These are phyloP conservation scores for Centruroides sculpturatus DNA, from an alignment of 1,140 invertebrate species.

Conservation along the genomic window DNA sequence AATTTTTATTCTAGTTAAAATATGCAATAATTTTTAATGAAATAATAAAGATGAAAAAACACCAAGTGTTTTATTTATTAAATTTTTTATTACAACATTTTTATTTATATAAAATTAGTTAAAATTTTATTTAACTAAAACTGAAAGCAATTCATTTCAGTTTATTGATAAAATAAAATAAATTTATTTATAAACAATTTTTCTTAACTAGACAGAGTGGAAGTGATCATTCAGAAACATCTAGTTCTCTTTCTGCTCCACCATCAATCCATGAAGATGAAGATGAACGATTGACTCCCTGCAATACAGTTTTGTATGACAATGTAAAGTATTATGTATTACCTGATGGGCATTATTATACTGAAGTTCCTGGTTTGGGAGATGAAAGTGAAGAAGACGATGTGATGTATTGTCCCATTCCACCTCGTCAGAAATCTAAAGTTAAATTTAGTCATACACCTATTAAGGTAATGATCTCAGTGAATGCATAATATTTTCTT, in stretches of 20 bases:
- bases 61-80: no score
- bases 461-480: slow-evolving; percentile 39
- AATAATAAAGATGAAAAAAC: no score
- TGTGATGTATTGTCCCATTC: slow-evolving; percentile 35
- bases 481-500: no score
- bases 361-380: slow-evolving; percentile 59
- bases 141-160: no score
- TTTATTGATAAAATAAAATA: no score
- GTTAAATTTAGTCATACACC: slow-evolving; percentile 71
- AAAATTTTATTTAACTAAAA: no score
- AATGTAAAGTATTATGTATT: slow-evolving; percentile 19
- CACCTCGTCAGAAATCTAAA: slow-evolving; percentile 55
- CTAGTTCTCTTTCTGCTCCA: slow-evolving; percentile 2
- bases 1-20: no score
- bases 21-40: no score
- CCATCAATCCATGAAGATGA: not conserved
- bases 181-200: no score
- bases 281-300: slow-evolving; percentile 3
- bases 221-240: slow-evolving; percentile 20
- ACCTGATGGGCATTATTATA: slow-evolving; percentile 81
- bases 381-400: slow-evolving; percentile 26
- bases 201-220: slow-evolving; percentile 22
- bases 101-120: no score
- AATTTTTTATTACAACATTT: no score
- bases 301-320: slow-evolving; percentile 15